Base-by-base conservation (phyloP, 2,797 vertebrate genomes). In the Heterohyrax brucei region DNA sequence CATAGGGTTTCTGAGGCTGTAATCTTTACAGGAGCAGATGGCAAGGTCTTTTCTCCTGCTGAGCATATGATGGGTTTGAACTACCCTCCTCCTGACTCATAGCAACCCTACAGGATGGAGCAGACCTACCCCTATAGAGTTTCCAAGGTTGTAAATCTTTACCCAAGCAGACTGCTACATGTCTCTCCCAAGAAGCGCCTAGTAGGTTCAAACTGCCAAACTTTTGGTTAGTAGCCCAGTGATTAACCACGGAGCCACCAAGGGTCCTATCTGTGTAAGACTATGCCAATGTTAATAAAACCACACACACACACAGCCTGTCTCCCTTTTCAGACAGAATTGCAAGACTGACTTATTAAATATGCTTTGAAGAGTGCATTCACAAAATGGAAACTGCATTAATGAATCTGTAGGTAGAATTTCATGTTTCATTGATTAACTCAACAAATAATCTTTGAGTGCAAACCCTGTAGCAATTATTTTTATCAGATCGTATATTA, bases 401-500 rank as follows among this genome's bases (percentile, higher is more conserved):
- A 30, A 50, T 81, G 61, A 78, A 73, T 87, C 76, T 91, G 28
- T 33, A 68, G 76, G 68, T 64, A 89, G 30, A 61, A 85, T 53
- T 61, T 93, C 64, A 82, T 33, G 24, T 22, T 53, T 53, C 56
- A 73, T 77, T 93, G 44, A 75, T 87, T 76, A 83, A 66, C 61
- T 53, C 21, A 84, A 70, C 66, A 76, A 66, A 48, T 10, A 78
- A 33, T 48, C 95, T 87, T 89, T 87, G 48, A 92, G 12, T 12
- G 48, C 7, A 93, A 90, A 81, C 0, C 70, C 28, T 82, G 75
- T n/a, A 46, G 21, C 4, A 81, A 81, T 70, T 85, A 87, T 81
- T 96, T 96, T 91, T 93, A 94, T 62, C 33, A 28, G 33, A 88
- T 64, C 28, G 24, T 26, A n/a, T 4, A 62, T 53, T 84, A 93